Base-by-base conservation (phyloP, 2,888 invertebrate genomes). In the Cordilura impudica region DNA sequence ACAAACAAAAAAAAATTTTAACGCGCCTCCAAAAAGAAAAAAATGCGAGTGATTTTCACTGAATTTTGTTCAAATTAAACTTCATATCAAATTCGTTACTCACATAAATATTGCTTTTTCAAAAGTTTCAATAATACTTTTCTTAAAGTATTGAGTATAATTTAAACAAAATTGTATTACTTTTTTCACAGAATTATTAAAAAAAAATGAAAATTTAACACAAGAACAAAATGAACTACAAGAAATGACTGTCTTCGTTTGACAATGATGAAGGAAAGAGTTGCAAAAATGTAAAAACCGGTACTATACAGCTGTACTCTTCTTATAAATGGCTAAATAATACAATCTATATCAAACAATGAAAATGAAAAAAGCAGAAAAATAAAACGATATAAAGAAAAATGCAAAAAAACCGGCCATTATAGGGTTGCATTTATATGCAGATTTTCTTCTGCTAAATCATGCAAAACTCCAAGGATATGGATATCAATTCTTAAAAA, bases 201-300 rank as follows among this genome's bases (percentile, higher is more conserved):
- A 70, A 67, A 75, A 51, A 53, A 16, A 63, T 45, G 70, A 73
- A 78, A 71, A 49, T 75, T 71, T 19, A 79, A 79, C 75, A 75
- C 71, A 71, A 75, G 71, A 75, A 71, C 67, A 75, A 79, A 75
- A 75, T 75, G 51, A 66, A 75, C 67, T 72, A 71, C 58, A 71
- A 78, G 53, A 71, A 71, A 73, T 73, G 54, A 58, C 45, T 67
- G 63, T 35, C 61, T 75, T 71, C 70, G 78, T 72, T 79, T 79
- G 75, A 67, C 75, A 79, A 79, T 54, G 75, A 74, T 74, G 74
- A 56, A 47, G 49, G 71, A 66, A 60, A 74, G 75, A 71, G 75
- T 29, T 53, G 67, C 61, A 79, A 79, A 72, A 72, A 47, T 51
- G 39, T 39, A 10, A 79, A 66, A 21, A 75, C 75, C 79, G 71